Percentiles rank a stretch among this genome's conserved stretches.
Evolutionary conservation across 2,888 invertebrate genomes (phyloP).

Genomic region (Epirrhoe tristata): DNA sequence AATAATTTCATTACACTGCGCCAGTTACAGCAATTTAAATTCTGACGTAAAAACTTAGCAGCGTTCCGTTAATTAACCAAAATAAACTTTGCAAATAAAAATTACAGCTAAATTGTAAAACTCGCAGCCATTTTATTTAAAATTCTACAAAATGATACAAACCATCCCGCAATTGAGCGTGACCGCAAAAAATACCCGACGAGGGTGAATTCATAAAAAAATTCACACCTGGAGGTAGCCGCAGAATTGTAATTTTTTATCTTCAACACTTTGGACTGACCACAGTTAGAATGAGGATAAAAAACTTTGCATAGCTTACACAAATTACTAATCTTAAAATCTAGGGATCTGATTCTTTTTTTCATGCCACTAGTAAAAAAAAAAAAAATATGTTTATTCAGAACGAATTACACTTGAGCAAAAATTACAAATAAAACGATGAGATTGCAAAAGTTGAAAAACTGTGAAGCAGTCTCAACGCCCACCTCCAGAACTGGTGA

Average conservation of each 20-base stretch:
- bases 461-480: no score
- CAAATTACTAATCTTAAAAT: no score
- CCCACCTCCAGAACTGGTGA: no score
- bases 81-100: constrained; percentile 30
- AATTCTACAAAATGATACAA: constrained; percentile 31
- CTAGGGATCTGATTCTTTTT: no score
- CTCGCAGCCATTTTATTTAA: constrained; percentile 22
- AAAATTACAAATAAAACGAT: no score
- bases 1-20: background rate
- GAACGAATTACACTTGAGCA: no score
- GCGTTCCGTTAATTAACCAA: constrained; percentile 29
- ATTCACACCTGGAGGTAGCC: constrained; percentile 64
- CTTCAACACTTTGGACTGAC: constrained; percentile 46
- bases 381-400: no score
- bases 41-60: constrained; percentile 16
- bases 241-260: constrained; percentile 60
- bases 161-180: constrained; percentile 41
- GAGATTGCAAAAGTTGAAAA: no score
- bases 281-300: constrained; percentile 3
- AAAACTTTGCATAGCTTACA: no score
- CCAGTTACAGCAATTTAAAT: background rate
- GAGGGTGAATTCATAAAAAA: constrained; percentile 55
- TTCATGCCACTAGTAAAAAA: no score
- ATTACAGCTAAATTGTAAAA: constrained; percentile 18
- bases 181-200: constrained; percentile 38